Evolutionary conservation across 2,113 vertebrate genomes (phyloP).

Genomic region (Sinocyclocheilus anophthalmus): DNA sequence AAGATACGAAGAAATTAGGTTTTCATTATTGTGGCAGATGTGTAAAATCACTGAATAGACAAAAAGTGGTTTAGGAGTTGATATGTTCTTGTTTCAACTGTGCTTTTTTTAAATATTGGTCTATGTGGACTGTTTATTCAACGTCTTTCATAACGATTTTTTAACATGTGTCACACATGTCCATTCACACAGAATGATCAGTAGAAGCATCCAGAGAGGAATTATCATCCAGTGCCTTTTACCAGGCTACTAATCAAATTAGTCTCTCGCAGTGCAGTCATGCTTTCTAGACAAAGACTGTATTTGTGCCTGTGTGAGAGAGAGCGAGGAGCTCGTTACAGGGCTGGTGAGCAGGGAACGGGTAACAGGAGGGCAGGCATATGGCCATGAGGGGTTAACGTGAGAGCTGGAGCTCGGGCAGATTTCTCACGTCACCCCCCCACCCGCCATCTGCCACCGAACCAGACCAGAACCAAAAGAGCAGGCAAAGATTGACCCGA

Average conservation of each 20-base stretch:
- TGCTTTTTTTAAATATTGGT: neutral
- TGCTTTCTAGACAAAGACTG: conserved; percentile 2
- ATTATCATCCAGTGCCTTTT: conserved; percentile 14
- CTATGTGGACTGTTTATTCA: neutral
- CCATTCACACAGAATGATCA: neutral
- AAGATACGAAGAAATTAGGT: no score
- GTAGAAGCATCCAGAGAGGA: neutral
- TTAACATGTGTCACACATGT: neutral
- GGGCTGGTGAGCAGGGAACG: conserved; percentile 31
- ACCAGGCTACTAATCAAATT: conserved; percentile 25
- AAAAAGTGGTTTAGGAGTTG: no score
- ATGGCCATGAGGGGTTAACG: conserved; percentile 54
- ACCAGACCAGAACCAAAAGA: conserved; percentile 38
- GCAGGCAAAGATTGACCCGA: neutral
- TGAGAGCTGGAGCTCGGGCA: conserved; percentile 50
- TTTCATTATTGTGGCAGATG: no score
- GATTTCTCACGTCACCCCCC: conserved; percentile 29
- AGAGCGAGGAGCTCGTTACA: conserved; percentile 9
- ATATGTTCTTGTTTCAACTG: neutral
- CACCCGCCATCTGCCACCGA: conserved; percentile 50
- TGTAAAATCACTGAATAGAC: no score
- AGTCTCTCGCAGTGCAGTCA: conserved; percentile 14
- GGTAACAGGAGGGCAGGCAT: conserved; percentile 54
- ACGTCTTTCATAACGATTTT: neutral
- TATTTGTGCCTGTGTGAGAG: neutral